Conservation (phyloP, 64 coral and sea anemone species). For the Montipora foliosa region DNA sequence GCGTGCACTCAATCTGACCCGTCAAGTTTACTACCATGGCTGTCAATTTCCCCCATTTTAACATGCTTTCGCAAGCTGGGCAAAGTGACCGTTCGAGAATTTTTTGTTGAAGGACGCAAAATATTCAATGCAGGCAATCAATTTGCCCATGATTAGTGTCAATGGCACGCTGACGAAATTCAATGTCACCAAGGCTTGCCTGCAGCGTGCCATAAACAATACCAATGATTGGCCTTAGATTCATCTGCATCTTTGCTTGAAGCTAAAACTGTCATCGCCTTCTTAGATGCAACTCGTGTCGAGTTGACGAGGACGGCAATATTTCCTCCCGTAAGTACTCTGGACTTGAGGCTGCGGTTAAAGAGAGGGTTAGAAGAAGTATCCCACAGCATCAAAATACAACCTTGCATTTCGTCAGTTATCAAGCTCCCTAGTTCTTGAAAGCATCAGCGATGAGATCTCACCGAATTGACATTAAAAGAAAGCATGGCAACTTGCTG, state of each 20-base stretch:
- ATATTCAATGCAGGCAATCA: constrained; percentile 57
- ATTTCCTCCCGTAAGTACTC: constrained; percentile 81
- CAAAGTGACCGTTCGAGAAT: constrained; percentile 82
- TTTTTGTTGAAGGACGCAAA: constrained; percentile 45
- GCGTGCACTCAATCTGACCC: constrained; percentile 35
- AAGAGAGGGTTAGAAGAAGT: constrained; percentile 18
- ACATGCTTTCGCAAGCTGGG: constrained; percentile 52
- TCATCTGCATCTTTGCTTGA: constrained; percentile 17
- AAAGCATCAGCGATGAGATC: constrained; percentile 41
- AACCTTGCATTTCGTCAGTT: constrained; percentile 4
- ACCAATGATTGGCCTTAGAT: constrained; percentile 34
- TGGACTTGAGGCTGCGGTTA: constrained; percentile 66
- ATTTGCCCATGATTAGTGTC: too few species aligned
- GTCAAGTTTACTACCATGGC: constrained; percentile 51
- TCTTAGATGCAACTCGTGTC: constrained; percentile 61
- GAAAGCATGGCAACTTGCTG: constrained; percentile 52
- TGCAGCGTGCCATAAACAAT: constrained; percentile 56
- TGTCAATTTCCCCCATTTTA: constrained; percentile 50
- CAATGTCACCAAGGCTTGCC: constrained; percentile 39
- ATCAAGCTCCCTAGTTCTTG: constrained; percentile 46
- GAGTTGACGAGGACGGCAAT: constrained; percentile 65
- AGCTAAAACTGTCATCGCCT: constrained; percentile 34
- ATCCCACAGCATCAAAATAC: constrained; percentile 6
- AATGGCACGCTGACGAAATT: constrained; percentile 38
- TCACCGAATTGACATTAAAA: constrained; percentile 52